A percentile compares a stretch with the other conserved stretches of the same genome.
These are phyloP conservation scores for Phoxinus dragarum DNA, from an alignment of 2,797 vertebrate species.

Conservation along the genomic window DNA sequence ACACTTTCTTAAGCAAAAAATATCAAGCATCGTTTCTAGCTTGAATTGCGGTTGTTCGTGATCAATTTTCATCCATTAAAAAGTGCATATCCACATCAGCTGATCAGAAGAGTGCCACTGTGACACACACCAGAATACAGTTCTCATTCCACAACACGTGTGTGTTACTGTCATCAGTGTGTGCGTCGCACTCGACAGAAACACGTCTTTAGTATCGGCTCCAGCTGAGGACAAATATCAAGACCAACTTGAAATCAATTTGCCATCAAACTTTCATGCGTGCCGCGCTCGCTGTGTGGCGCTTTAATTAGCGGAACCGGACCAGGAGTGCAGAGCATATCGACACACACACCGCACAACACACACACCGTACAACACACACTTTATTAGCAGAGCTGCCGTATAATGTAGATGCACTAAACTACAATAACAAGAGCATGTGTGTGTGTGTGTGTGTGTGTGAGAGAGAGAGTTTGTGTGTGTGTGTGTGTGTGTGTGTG, in stretches of 20 bases:
- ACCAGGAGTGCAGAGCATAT: conserved; percentile 94
- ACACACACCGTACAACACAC: conserved; percentile 93
- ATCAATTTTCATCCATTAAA: not conserved
- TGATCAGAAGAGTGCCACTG: not conserved
- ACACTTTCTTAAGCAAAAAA: conserved; percentile 8
- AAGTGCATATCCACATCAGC: not conserved
- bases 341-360: conserved; percentile 97
- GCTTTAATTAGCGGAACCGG: conserved; percentile 99
- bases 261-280: conserved; percentile 92
- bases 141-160: not conserved
- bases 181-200: conserved; percentile 79
- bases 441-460: conserved; percentile 10
- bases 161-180: conserved; percentile 63
- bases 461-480: not conserved
- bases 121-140: not conserved
- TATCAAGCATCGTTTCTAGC: not conserved
- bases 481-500: too few relatives aligned
- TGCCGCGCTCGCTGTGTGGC: conserved; percentile 87
- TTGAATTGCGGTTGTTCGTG: not conserved
- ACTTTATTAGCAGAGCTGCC: conserved; percentile 99
- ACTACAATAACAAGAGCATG: conserved; percentile 97
- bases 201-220: conserved; percentile 86
- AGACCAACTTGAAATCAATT: conserved; percentile 95
- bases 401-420: conserved; percentile 88
- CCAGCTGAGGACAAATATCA: conserved; percentile 91